A percentile compares a stretch with the other conserved stretches of the same genome.
Evolutionary conservation across 2,113 vertebrate species (phyloP).

Genomic region (Coryphaenoides rupestris): DNA sequence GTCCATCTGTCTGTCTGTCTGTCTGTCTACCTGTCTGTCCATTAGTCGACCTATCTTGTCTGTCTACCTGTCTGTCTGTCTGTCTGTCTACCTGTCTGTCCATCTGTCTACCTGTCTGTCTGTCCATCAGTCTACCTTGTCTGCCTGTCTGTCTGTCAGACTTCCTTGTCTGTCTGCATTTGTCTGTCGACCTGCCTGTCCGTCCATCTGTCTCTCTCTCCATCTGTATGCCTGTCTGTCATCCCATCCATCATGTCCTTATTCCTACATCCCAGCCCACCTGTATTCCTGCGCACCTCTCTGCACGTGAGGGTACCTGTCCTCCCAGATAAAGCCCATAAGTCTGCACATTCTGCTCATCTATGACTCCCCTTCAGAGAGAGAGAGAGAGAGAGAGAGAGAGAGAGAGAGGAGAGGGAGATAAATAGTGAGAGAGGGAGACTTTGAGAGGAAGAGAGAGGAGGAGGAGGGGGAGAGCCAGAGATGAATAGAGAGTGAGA

Average conservation of each 20-base stretch:
- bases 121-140: background rate
- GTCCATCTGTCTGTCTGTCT: constrained; percentile 4
- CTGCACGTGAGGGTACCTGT: constrained; percentile 2
- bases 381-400: constrained; percentile 11
- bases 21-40: constrained; percentile 3
- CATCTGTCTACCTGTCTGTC: constrained; percentile 6
- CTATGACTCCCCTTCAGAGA: background rate
- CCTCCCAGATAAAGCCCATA: constrained; percentile 16
- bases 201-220: background rate
- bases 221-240: background rate
- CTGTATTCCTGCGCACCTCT: constrained; percentile 23
- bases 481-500: constrained; percentile 12
- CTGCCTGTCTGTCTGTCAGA: background rate
- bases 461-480: background rate
- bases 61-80: background rate
- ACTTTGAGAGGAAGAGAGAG: no score
- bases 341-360: constrained; percentile 14
- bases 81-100: background rate
- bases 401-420: constrained; percentile 20
- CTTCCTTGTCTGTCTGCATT: no score
- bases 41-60: background rate
- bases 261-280: constrained; percentile 27
- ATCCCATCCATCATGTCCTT: constrained; percentile 2
- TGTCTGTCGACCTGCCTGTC: background rate
- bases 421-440: no score